Conservation (phyloP, 1,140 invertebrate species). For the Latrodectus geometricus region DNA sequence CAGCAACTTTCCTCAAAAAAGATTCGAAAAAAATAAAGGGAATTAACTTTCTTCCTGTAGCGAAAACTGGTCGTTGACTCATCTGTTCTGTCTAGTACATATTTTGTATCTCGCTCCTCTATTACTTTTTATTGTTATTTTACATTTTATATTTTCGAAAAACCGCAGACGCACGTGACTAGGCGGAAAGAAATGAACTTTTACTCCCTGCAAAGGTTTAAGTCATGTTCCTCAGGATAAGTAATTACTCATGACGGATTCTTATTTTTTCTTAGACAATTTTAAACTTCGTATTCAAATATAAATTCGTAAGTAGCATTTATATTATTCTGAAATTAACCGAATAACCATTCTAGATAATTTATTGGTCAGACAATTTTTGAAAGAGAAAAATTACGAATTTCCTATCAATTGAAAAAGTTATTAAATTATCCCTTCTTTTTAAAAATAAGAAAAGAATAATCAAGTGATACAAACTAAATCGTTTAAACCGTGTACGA, state of each 20-base stretch:
- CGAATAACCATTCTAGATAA: too few relatives aligned
- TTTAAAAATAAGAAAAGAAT: too few relatives aligned
- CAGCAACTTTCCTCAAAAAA: too few relatives aligned
- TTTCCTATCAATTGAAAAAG: too few relatives aligned
- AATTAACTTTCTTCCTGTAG: neutral
- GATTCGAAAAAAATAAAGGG: neutral
- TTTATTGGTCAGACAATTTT: too few relatives aligned
- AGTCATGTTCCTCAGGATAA: neutral
- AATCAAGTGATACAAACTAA: too few relatives aligned
- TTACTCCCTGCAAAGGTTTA: neutral
- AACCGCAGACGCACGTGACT: too few relatives aligned
- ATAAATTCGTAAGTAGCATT: neutral
- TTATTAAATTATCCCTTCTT: too few relatives aligned
- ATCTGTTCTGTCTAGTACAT: neutral
- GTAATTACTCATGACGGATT: neutral
- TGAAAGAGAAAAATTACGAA: too few relatives aligned
- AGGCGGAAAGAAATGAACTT: neutral
- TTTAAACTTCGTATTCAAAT: neutral
- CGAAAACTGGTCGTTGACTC: neutral
- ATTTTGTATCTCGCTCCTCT: neutral
- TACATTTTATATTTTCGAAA: too few relatives aligned
- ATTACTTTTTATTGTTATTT: too few relatives aligned
- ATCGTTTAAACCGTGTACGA: too few relatives aligned
- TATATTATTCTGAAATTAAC: neutral
- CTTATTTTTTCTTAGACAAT: neutral